Conservation (phyloP, 2,888 invertebrate species). For the Drosophila acutilabella region DNA sequence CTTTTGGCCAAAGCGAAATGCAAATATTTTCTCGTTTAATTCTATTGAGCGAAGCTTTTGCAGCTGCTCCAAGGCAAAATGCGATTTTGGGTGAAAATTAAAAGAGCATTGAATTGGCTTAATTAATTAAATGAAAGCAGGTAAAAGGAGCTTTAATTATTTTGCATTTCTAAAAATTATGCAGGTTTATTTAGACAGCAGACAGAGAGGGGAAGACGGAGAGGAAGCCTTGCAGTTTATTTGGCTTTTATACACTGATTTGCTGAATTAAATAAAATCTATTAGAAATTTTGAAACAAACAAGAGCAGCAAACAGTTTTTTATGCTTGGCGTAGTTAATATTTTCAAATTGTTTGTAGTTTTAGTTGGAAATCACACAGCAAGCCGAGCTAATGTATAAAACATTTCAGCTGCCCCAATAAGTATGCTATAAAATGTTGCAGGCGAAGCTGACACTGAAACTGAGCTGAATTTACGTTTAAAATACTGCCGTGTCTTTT, state of each 20-base stretch:
- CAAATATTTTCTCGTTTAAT: constrained; percentile 4
- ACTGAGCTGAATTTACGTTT: constrained; percentile 8
- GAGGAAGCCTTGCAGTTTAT: too few relatives aligned
- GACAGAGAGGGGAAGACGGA: too few relatives aligned
- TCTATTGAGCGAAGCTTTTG: background rate
- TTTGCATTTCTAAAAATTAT: background rate
- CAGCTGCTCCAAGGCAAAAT: background rate
- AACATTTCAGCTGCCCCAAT: background rate
- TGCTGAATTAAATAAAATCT: too few relatives aligned
- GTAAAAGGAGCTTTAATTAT: background rate
- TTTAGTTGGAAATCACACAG: background rate
- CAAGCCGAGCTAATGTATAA: background rate
- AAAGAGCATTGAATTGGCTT: background rate
- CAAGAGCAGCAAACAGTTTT: too few relatives aligned
- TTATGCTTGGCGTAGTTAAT: too few relatives aligned
- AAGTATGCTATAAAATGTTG: constrained; percentile 10
- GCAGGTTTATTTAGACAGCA: background rate
- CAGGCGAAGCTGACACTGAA: background rate
- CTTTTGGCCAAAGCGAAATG: background rate
- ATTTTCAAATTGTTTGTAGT: too few relatives aligned
- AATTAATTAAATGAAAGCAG: background rate
- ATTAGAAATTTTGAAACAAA: too few relatives aligned
- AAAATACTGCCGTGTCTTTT: constrained; percentile 3
- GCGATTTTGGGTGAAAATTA: background rate
- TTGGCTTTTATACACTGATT: too few relatives aligned